These are phyloP conservation scores for Lasioglossum calceatum DNA, from an alignment of 2,888 invertebrate genomes.

Conservation along the genomic window DNA sequence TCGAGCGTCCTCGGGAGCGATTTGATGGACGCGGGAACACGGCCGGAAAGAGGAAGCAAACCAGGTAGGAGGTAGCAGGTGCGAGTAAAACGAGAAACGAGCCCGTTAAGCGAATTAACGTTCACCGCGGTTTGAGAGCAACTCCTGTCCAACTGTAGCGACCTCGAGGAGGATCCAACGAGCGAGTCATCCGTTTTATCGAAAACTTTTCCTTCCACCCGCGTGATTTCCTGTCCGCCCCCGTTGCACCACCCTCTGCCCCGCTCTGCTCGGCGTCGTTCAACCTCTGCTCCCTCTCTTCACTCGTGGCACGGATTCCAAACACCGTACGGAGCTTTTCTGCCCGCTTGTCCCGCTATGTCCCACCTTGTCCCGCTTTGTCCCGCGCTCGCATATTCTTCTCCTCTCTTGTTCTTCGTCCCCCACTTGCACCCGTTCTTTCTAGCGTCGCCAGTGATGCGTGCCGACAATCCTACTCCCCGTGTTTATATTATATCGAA, in stretches of 20 bases:
- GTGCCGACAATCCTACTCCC: background rate
- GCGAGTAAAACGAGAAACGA: constrained; percentile 63
- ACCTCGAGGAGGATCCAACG: constrained; percentile 1
- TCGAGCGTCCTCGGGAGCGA: background rate
- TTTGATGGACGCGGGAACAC: constrained; percentile 1
- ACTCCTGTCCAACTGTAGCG: constrained; percentile 54
- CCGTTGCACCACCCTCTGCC: background rate
- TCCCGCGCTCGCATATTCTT: background rate
- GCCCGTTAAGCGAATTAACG: constrained; percentile 73
- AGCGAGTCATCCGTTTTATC: constrained; percentile 47
- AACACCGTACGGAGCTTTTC: background rate
- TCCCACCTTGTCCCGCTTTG: background rate
- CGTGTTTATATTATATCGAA: background rate
- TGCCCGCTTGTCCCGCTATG: background rate
- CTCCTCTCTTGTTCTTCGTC: background rate
- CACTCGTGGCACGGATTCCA: constrained; percentile 17
- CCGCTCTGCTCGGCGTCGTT: background rate
- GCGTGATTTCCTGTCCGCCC: constrained; percentile 13
- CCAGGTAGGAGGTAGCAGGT: constrained; percentile 44
- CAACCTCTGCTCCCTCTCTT: background rate
- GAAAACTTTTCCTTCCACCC: constrained; percentile 58
- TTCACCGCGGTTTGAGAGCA: constrained; percentile 46
- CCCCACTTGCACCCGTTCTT: background rate
- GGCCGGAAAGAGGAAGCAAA: background rate
- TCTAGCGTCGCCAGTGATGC: background rate